Evolutionary conservation across 2,797 vertebrate species (phyloP), one percentile per base, ranked within the genome.

Genomic region (Anomalospiza imberbis): DNA sequence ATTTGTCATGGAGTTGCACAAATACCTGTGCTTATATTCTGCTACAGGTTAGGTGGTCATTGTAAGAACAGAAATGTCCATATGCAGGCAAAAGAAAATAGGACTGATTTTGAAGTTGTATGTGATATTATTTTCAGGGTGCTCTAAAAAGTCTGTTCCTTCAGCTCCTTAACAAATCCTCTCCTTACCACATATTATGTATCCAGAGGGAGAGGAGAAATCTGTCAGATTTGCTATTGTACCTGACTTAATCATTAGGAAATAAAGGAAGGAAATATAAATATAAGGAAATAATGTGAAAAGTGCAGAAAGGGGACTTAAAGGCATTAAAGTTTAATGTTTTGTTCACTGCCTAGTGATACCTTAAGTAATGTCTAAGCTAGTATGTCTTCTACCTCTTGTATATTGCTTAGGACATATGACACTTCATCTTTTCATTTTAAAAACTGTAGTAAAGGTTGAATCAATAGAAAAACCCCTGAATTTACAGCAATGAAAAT

Each of bases 51-150:
- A 17, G 58, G 14, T 32, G 15, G 18, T 71, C 7, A 5, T 63
- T 86, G 2, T 75, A 61, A 75, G 50, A 31, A 17, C 26, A 79
- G n/a, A 22, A 91, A 24, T 44, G 28, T 63, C 14, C 6, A 47
- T 68, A 21, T 61, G 5, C 0, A 11, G 9, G 17, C 21, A 60
- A 44, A 82, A 73, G 67, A 36, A 73, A 73, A 26, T 53, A 16
- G 15, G 15, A 62, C 20, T 73, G 44, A 58, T 72, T 89, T 79
- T 72, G 18, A 78, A 45, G 15, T 79, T 87, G 7, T 68, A 20
- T 2, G 2, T 38, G 14, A 8, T 65, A 16, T 3, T 67, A 17
- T 17, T 32, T 3, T 47, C 0, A 8, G 2, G 4, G 3, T 80
- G 7, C 12, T 72, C 47, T 79, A 29, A 78, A 71, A 62, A 5